phyloP scores from a whole-genome alignment of 1,140 invertebrate genomes.

The Brachionus paranguensis region DNA sequence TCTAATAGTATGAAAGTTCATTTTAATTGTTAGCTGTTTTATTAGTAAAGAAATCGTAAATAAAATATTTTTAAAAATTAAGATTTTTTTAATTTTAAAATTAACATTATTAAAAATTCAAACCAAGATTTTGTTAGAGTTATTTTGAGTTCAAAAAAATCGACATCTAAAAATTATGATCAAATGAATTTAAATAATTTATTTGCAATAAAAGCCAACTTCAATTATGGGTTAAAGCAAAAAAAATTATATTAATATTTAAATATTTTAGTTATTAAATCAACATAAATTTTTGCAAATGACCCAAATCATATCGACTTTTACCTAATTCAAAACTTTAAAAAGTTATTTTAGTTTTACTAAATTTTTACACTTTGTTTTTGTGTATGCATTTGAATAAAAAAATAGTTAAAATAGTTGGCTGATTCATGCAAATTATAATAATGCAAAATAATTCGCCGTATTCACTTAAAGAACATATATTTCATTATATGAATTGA shows the following conservation, averaged over 20 bases:
- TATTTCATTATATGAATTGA: neutral
- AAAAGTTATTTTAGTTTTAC: neutral
- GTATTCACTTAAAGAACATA: neutral
- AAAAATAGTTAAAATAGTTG: neutral
- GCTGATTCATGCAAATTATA: constrained; percentile 27
- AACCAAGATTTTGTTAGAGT: neutral
- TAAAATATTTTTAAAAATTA: too few species aligned
- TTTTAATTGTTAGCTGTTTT: too few species aligned
- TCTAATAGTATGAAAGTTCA: too few species aligned
- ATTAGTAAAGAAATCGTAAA: too few species aligned
- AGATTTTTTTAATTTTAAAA: too few species aligned
- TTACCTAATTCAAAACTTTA: neutral
- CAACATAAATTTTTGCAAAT: neutral
- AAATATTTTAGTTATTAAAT: neutral
- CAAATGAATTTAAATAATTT: constrained; percentile 8
- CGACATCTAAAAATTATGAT: neutral
- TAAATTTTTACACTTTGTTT: neutral
- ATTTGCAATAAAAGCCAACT: neutral
- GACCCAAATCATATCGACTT: neutral
- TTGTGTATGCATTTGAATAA: neutral
- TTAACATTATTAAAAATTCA: neutral
- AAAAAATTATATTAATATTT: neutral
- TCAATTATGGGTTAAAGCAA: neutral
- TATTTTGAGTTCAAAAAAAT: neutral
- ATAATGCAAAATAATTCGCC: neutral